Evolutionary conservation across 2,888 invertebrate genomes (phyloP).

Genomic region (Athalia rosae): DNA sequence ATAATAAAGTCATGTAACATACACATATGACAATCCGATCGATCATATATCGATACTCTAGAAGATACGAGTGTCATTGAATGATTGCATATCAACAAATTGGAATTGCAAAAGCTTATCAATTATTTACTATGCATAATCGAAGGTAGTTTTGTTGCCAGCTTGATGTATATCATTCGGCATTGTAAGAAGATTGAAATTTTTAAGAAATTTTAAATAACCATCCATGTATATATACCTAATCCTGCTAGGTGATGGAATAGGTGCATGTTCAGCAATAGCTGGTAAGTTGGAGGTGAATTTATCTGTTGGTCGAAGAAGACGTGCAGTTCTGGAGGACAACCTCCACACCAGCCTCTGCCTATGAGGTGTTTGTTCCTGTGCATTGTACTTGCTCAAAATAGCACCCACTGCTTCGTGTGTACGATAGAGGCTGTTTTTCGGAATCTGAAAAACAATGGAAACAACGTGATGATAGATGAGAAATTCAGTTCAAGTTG

Average conservation of each 20-base stretch:
- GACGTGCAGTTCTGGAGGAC: slow-evolving; percentile 83
- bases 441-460: slow-evolving; percentile 78
- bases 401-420: slow-evolving; percentile 80
- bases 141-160: not conserved
- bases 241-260: slow-evolving; percentile 70
- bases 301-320: slow-evolving; percentile 84
- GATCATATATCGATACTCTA: too few relatives aligned
- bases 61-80: not conserved
- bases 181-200: not conserved
- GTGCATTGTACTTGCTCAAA: slow-evolving; percentile 83
- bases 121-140: slow-evolving; percentile 8
- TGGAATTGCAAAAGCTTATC: slow-evolving; percentile 19
- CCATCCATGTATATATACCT: slow-evolving; percentile 56
- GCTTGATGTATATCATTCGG: not conserved
- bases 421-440: slow-evolving; percentile 79
- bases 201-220: not conserved
- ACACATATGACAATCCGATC: not conserved
- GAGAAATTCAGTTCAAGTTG: too few relatives aligned
- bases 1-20: slow-evolving; percentile 23
- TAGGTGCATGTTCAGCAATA: slow-evolving; percentile 81
- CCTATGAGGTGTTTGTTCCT: slow-evolving; percentile 80
- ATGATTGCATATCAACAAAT: slow-evolving; percentile 24
- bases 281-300: slow-evolving; percentile 84
- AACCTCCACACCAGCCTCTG: slow-evolving; percentile 87
- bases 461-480: slow-evolving; percentile 13